Conservation (phyloP, 2,888 invertebrate species). For the Cistogaster globosa region DNA sequence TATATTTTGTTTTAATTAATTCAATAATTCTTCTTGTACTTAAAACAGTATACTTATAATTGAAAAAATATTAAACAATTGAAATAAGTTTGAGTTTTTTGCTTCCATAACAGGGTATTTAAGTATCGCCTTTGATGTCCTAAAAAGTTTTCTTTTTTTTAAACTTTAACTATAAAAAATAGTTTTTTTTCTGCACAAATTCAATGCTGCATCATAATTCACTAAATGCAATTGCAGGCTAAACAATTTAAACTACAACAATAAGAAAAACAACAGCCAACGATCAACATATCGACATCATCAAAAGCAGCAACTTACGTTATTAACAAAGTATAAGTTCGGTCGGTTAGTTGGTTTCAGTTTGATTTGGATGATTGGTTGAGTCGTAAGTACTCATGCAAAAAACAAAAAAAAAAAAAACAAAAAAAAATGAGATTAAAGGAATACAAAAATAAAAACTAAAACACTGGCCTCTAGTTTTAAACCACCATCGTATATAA, state of each 20-base stretch:
- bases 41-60: no score
- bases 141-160: not conserved
- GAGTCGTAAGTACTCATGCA: slow-evolving; percentile 30
- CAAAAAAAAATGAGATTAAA: slow-evolving; percentile 40
- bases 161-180: slow-evolving; percentile 23
- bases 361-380: slow-evolving; percentile 52
- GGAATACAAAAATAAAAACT: slow-evolving; percentile 27
- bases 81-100: not conserved
- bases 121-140: slow-evolving; percentile 1
- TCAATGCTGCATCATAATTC: slow-evolving; percentile 72
- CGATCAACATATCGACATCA: slow-evolving; percentile 28
- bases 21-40: no score
- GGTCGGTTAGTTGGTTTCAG: slow-evolving; percentile 30
- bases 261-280: slow-evolving; percentile 24
- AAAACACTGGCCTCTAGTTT: slow-evolving; percentile 60
- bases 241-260: slow-evolving; percentile 53
- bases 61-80: no score
- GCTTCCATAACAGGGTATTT: slow-evolving; percentile 10
- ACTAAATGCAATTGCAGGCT: slow-evolving; percentile 71
- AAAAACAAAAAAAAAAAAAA: slow-evolving; percentile 20
- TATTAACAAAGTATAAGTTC: slow-evolving; percentile 48
- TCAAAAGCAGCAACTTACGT: slow-evolving; percentile 17
- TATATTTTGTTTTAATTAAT: no score
- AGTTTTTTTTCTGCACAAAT: slow-evolving; percentile 41
- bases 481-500: slow-evolving; percentile 61